Evolutionary conservation across 2,113 vertebrate genomes (phyloP).

Genomic region (Emydocephalus ijimae): DNA sequence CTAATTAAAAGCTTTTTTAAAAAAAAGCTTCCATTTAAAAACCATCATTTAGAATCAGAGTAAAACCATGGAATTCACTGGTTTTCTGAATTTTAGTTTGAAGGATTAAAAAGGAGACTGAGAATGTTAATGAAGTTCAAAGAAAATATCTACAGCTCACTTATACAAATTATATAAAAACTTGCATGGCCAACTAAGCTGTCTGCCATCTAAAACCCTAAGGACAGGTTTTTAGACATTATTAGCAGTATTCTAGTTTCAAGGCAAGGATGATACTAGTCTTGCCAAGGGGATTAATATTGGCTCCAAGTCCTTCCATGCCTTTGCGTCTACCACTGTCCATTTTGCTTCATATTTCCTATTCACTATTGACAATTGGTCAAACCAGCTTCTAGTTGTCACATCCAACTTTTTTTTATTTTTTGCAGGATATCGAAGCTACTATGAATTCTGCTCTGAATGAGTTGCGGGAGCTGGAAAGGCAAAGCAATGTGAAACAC

Average conservation of each 20-base stretch:
- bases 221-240: background rate
- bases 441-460: constrained; percentile 90
- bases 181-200: background rate
- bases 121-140: background rate
- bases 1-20: rapidly evolving
- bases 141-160: background rate
- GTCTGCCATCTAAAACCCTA: background rate
- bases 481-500: constrained; percentile 89
- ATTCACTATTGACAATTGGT: background rate
- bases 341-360: background rate
- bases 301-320: background rate
- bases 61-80: rapidly evolving
- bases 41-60: background rate
- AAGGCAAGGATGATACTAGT: background rate
- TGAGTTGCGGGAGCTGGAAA: constrained; percentile 88
- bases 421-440: constrained; percentile 85
- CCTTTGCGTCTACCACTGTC: background rate
- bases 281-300: background rate
- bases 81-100: background rate
- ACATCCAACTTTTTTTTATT: background rate
- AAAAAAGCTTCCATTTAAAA: background rate
- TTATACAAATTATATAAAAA: background rate
- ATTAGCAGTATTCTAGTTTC: background rate
- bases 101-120: background rate
- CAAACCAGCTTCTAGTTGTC: background rate